Conservation (phyloP, 2,797 vertebrate genomes). For the Schizothorax lantsangensis region DNA sequence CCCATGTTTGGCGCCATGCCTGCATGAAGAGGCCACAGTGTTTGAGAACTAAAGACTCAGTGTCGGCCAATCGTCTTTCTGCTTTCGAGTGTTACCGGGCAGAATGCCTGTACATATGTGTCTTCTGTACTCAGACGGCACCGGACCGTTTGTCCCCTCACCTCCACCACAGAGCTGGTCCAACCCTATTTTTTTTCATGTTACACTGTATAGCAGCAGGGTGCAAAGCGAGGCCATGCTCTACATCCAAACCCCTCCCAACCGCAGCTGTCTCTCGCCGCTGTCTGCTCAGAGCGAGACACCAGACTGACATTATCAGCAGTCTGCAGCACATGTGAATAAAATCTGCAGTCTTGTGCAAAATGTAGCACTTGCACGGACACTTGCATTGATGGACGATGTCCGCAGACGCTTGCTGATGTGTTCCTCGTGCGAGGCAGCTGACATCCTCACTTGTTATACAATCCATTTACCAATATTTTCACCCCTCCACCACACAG, state of each 20-base stretch:
- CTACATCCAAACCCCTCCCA: background rate
- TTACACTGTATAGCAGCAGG: constrained; percentile 6
- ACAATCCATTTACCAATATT: constrained; percentile 33
- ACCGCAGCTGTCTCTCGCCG: constrained; percentile 13
- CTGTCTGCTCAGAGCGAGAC: constrained; percentile 10
- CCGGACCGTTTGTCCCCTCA: constrained; percentile 7
- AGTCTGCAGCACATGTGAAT: constrained; percentile 10
- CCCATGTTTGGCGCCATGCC: constrained; percentile 19
- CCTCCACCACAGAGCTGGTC: background rate
- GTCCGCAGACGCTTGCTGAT: background rate
- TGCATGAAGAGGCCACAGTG: constrained; percentile 29
- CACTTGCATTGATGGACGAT: background rate
- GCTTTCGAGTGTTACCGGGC: constrained; percentile 29
- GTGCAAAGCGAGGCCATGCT: background rate
- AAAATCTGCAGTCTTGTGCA: constrained; percentile 15
- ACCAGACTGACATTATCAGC: constrained; percentile 24
- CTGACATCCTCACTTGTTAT: constrained; percentile 5
- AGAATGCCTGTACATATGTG: background rate
- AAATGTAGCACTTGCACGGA: constrained; percentile 7
- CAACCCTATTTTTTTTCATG: background rate
- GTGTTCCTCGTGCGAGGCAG: constrained; percentile 14
- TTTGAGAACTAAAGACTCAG: background rate
- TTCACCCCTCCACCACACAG: background rate
- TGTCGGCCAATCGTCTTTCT: background rate
- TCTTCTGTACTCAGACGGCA: constrained; percentile 5